Conservation (phyloP, 2,888 invertebrate species). For the Caenorhabditis sp. region DNA sequence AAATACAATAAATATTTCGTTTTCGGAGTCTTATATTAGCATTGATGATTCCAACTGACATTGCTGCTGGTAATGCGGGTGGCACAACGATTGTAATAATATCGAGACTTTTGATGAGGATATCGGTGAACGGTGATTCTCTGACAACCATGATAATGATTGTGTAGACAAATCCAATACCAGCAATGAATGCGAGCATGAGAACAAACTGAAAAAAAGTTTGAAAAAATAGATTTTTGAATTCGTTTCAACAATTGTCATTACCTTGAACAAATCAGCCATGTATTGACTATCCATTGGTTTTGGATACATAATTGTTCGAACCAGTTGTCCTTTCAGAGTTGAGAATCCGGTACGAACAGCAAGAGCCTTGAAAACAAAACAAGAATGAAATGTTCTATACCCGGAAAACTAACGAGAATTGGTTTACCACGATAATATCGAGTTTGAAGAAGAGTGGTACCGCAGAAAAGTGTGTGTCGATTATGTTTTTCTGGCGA, state of each 20-base stretch:
- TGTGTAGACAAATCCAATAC: constrained; percentile 77
- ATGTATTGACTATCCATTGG: constrained; percentile 76
- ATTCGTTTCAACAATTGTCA: background rate
- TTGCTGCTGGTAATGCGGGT: constrained; percentile 80
- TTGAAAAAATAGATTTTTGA: background rate
- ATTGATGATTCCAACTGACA: constrained; percentile 74
- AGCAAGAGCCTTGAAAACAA: constrained; percentile 77
- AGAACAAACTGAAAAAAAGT: constrained; percentile 37
- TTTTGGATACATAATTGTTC: constrained; percentile 76
- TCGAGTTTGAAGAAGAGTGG: constrained; percentile 86
- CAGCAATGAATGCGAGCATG: constrained; percentile 39
- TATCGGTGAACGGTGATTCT: constrained; percentile 66
- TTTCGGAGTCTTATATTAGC: constrained; percentile 73
- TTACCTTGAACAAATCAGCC: constrained; percentile 74
- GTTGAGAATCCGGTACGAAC: constrained; percentile 78
- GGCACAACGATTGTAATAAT: constrained; percentile 92
- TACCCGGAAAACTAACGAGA: no score
- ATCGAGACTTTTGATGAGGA: constrained; percentile 83
- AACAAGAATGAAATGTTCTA: no score
- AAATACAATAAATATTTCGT: constrained; percentile 74
- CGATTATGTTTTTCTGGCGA: constrained; percentile 81
- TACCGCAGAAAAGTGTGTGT: constrained; percentile 89
- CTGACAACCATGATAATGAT: constrained; percentile 81
- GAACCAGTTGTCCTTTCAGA: constrained; percentile 78
- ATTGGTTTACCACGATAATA: constrained; percentile 71